Percentiles rank a stretch among this genome's conserved stretches.
Evolutionary conservation across 2,797 vertebrate species (phyloP).

Genomic region (Menidia menidia): DNA sequence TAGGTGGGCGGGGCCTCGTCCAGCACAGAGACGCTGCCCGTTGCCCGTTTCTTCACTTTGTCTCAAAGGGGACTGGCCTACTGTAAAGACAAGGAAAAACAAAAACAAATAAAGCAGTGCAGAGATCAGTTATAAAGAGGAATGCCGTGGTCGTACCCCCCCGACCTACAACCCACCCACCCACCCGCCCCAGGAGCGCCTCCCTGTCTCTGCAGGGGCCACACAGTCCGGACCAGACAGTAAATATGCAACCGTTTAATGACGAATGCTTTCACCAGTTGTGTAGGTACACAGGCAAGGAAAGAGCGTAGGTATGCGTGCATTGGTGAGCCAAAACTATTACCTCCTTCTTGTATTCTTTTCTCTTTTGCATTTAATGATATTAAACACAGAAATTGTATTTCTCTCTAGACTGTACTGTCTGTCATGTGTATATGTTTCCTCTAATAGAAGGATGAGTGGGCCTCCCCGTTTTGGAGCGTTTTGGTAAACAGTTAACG

Average conservation of each 20-base stretch:
- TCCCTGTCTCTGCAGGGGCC: constrained; percentile 89
- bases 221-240: constrained; percentile 98
- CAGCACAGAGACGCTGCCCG: constrained; percentile 51
- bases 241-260: constrained; percentile 99
- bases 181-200: constrained; percentile 89
- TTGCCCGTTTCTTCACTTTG: not conserved
- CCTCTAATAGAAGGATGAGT: constrained; percentile 72
- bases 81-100: constrained; percentile 39
- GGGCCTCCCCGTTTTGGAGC: constrained; percentile 31
- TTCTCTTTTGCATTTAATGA: constrained; percentile 88
- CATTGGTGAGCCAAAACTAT: constrained; percentile 99
- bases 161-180: constrained; percentile 47
- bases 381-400: constrained; percentile 69
- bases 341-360: constrained; percentile 91
- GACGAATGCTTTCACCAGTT: constrained; percentile 96
- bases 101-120: not conserved
- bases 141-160: constrained; percentile 81
- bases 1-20: constrained; percentile 72
- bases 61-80: constrained; percentile 59
- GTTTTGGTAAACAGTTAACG: constrained; percentile 9
- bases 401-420: constrained; percentile 76
- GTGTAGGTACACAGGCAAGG: constrained; percentile 93
- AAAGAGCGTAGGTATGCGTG: constrained; percentile 99
- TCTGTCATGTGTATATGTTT: constrained; percentile 79
- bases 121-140: constrained; percentile 93